These are phyloP conservation scores for Crepidodera aurea DNA, from an alignment of 2,888 invertebrate genomes.

Conservation along the genomic window DNA sequence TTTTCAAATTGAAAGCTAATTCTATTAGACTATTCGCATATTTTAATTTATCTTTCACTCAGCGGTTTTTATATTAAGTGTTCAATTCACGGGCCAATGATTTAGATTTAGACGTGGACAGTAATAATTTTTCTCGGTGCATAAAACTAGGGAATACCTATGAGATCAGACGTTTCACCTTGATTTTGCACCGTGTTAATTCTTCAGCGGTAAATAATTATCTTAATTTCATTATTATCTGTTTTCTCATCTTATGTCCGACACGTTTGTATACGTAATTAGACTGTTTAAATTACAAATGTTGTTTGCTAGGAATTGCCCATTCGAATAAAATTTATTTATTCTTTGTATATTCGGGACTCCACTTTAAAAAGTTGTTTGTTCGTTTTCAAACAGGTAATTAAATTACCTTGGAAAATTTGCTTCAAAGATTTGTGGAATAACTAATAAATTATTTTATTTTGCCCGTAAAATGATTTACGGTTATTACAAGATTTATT, in stretches of 20 bases:
- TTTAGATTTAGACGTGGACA: too few relatives aligned
- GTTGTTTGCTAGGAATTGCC: not conserved
- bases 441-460: too few relatives aligned
- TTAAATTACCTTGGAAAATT: not conserved
- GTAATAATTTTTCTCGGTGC: conserved; percentile 14
- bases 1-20: too few relatives aligned
- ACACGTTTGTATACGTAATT: not conserved
- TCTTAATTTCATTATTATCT: conserved; percentile 14
- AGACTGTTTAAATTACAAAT: not conserved
- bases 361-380: not conserved
- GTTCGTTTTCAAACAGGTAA: not conserved
- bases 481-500: too few relatives aligned
- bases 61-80: too few relatives aligned
- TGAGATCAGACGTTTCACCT: conserved; percentile 32
- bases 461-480: too few relatives aligned
- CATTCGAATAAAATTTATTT: not conserved
- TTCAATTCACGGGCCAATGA: too few relatives aligned
- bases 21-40: too few relatives aligned
- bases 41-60: too few relatives aligned
- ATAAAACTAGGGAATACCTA: conserved; percentile 29
- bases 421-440: not conserved
- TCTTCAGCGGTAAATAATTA: conserved; percentile 23
- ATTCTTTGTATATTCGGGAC: not conserved
- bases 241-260: conserved; percentile 1
- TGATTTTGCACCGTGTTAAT: conserved; percentile 27